These are phyloP conservation scores for Maniola jurtina DNA, from an alignment of 1,140 invertebrate species.

Conservation along the genomic window DNA sequence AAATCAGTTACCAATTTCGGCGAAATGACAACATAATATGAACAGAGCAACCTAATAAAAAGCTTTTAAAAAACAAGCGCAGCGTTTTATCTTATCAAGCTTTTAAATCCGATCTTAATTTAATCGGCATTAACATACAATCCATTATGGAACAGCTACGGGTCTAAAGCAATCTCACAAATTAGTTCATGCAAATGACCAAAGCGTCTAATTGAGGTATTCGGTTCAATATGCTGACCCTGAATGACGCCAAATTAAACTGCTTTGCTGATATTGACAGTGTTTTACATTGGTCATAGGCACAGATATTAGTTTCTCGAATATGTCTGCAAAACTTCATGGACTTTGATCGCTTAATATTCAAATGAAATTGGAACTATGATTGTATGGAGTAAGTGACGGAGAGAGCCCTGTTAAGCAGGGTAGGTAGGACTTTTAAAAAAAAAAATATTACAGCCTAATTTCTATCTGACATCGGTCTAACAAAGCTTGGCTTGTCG, in stretches of 20 bases:
- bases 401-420: no score
- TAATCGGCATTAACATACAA: slow-evolving; percentile 5
- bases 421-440: not conserved
- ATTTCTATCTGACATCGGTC: slow-evolving; percentile 9
- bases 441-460: slow-evolving; percentile 6
- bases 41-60: no score
- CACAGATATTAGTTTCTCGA: no score
- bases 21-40: no score
- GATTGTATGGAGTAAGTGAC: no score
- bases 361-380: no score
- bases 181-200: slow-evolving; percentile 19
- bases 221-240: slow-evolving; percentile 3
- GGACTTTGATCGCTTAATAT: no score
- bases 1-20: no score
- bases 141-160: slow-evolving; percentile 12
- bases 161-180: slow-evolving; percentile 17
- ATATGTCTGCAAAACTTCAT: no score
- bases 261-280: not conserved
- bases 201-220: slow-evolving; percentile 3
- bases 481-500: slow-evolving; percentile 13
- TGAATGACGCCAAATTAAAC: not conserved
- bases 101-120: slow-evolving; percentile 2
- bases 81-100: not conserved
- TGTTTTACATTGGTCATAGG: no score
- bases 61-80: not conserved